Base-by-base conservation (phyloP, 2,888 invertebrate species). In the Sinopyrophorus schimmeli region DNA sequence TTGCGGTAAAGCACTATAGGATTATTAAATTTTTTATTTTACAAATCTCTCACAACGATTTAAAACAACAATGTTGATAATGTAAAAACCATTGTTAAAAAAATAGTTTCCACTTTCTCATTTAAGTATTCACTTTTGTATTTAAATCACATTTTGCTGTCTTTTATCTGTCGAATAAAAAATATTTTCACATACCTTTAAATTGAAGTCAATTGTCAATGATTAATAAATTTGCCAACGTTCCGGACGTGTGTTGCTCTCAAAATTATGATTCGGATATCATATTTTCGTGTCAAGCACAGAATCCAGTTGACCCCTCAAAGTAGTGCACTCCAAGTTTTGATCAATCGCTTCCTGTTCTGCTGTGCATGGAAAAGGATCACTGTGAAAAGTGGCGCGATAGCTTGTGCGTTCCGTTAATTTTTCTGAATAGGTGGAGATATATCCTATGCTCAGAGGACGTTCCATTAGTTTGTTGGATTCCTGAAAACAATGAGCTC, bases 311-410 rank as follows among this genome's bases (percentile, higher is more conserved):
- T 49, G 40, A 52, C 44, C 26, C 47, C 41, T 10, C 55, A 55
- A 18, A 17, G 15, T 16, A 2, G 23, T 31, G 34, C 28, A 46
- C 11, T 42, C 27, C n/a, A 37, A 53, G 21, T 32, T 49, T 15
- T 32, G 39, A 9, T 40, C 23, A 15, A 15, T 20, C 12, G 18
- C 21, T 23, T 44, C 50, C 16, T 35, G 46, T 17, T 51, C 59
- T 28, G 51, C 59, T 11, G 55, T 46, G 23, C 47, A 59, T 10
- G 59, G 60, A 34, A 57, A 61, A 0, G 67, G 69, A 28, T 69
- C 69, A 41, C 67, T 67, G 59, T 69, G 67, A 47, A 66, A 68
- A 9, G 62, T 64, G 14, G 61, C 47, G 18, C 60, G 54, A 31
- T 52, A 61, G 27, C 58, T 53, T 3, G 54, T 54, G 20, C 44